These are phyloP conservation scores for Callaeas wilsoni DNA, from an alignment of 2,113 vertebrate genomes.

Conservation along the genomic window DNA sequence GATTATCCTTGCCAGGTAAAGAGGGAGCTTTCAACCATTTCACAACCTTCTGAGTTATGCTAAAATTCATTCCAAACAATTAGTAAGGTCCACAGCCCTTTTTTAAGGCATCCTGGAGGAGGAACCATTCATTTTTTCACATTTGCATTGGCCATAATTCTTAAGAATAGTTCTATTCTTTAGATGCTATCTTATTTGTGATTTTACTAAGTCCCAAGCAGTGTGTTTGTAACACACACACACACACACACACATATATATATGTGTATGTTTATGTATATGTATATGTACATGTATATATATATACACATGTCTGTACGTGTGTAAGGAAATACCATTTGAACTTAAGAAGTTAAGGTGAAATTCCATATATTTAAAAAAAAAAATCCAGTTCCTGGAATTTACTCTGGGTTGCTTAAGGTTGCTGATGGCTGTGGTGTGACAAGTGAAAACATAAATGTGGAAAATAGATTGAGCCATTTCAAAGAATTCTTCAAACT, in stretches of 20 bases:
- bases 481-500: neutral
- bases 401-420: neutral
- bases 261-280: fast-evolving
- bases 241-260: no score
- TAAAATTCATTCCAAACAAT: neutral
- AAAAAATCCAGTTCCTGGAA: neutral
- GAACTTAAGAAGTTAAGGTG: neutral
- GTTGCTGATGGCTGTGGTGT: neutral
- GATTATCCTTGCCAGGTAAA: neutral
- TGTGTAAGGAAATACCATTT: neutral
- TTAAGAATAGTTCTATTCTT: neutral
- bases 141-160: neutral
- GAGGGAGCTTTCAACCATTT: neutral
- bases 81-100: neutral
- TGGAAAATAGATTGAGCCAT: neutral
- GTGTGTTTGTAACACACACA: neutral
- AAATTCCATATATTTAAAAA: neutral
- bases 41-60: neutral
- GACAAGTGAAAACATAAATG: neutral
- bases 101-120: neutral
- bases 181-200: neutral
- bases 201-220: neutral
- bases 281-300: fast-evolving
- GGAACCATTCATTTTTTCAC: neutral
- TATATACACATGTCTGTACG: no score